A percentile compares a stretch with the other conserved stretches of the same genome.
phyloP scores from a whole-genome alignment of 2,888 invertebrate genomes.

The Drosophila prostipennis region DNA sequence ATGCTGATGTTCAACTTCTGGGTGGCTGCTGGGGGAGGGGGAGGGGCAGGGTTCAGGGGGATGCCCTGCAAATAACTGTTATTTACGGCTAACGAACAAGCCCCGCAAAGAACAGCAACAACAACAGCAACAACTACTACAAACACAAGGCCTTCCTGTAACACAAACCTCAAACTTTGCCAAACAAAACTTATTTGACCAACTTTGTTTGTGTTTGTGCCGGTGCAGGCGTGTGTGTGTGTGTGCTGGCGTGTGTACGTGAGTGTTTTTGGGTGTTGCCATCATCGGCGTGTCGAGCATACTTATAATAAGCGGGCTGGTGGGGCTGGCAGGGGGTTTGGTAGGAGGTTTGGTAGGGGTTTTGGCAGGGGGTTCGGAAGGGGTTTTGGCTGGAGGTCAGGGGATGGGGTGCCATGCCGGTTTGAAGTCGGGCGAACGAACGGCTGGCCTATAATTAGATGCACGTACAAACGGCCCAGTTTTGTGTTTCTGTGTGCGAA shows the following conservation, averaged over 20 bases:
- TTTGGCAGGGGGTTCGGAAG: not conserved
- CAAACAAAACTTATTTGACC: conserved; percentile 69
- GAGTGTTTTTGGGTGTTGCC: conserved; percentile 44
- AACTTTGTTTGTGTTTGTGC: conserved; percentile 53
- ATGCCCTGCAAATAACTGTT: conserved; percentile 38
- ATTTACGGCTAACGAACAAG: conserved; percentile 39
- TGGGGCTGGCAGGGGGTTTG: not conserved
- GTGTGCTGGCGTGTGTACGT: conserved; percentile 9
- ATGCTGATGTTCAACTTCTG: conserved; percentile 31
- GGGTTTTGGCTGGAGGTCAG: not conserved
- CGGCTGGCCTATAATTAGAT: conserved; percentile 66
- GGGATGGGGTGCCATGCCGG: not conserved
- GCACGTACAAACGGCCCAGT: conserved; percentile 50
- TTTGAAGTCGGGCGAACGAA: conserved; percentile 5
- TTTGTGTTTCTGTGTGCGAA: conserved; percentile 16
- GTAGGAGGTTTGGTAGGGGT: too few relatives aligned
- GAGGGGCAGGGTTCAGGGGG: not conserved
- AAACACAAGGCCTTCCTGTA: conserved; percentile 26
- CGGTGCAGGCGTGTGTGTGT: conserved; percentile 4
- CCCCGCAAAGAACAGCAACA: conserved; percentile 2
- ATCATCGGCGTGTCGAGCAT: conserved; percentile 45
- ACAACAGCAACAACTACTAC: conserved; percentile 5
- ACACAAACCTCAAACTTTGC: conserved; percentile 61
- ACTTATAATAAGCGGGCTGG: conserved; percentile 45
- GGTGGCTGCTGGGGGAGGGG: too few relatives aligned